phyloP scores from a whole-genome alignment of 2,888 invertebrate genomes.

The Eupithecia exiguata region DNA sequence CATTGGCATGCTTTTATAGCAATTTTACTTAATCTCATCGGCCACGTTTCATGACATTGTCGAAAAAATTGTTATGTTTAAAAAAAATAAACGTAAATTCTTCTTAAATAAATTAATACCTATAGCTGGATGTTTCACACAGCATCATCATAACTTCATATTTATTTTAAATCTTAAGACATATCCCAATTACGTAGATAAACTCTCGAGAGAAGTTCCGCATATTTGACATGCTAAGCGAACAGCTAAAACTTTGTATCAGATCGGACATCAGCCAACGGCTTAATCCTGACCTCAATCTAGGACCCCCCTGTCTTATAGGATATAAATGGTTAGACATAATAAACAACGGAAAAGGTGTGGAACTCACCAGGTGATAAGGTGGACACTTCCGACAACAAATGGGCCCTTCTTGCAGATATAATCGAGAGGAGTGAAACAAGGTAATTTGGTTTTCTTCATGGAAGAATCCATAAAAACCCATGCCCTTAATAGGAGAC shows the following conservation, averaged over 20 bases:
- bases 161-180: background rate
- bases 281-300: slow-evolving; percentile 19
- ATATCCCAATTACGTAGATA: background rate
- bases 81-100: too few species aligned
- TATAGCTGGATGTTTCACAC: too few species aligned
- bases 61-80: background rate
- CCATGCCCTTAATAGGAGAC: too few species aligned
- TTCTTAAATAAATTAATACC: too few species aligned
- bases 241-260: slow-evolving; percentile 11
- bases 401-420: too few species aligned
- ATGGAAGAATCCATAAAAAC: too few species aligned
- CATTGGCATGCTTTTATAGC: slow-evolving; percentile 21
- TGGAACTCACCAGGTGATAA: too few species aligned
- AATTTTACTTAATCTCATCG: slow-evolving; percentile 8
- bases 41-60: background rate
- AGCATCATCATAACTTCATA: too few species aligned
- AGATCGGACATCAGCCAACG: slow-evolving; percentile 18
- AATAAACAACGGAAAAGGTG: too few species aligned
- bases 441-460: too few species aligned
- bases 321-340: background rate
- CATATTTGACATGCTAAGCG: slow-evolving; percentile 7
- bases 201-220: background rate
- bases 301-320: slow-evolving; percentile 11
- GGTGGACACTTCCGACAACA: too few species aligned
- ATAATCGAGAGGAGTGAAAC: too few species aligned